Base-by-base conservation (phyloP, 1,140 invertebrate genomes). In the Macrobrachium rosenbergii region DNA sequence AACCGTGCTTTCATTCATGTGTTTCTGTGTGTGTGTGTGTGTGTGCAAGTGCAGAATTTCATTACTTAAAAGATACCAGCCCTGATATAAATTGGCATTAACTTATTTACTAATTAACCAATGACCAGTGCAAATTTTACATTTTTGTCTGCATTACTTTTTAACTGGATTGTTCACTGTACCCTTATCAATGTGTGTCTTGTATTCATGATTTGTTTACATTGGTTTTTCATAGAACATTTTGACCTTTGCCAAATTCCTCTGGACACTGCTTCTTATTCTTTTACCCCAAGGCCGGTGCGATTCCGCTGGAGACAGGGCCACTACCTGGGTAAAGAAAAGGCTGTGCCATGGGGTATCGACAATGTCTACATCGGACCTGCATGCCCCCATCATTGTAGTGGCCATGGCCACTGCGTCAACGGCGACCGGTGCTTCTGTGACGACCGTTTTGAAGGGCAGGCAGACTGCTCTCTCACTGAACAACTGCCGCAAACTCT, bases 231-330 rank as follows among this genome's bases (percentile, higher is more conserved):
- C 28, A 37, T 37, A 37, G 28, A 37, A 37, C 28, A 37, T 37
- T 37, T 37, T 37, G 28, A 37, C 52, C 52, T 45, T 43, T 77
- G 28, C 16, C 2, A 16, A 12, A 52, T 43, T 28, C 28, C 45
- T 37, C 52, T 28, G 17, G 16, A 43, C 2, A 14, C 14, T 45
- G 2, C n/a, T 21, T 63, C 23, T 28, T 37, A 37, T 10, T 78
- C 37, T 45, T n/a, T 72, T 17, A 8, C 90, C 52, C 52, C 8
- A 52, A 92, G 91, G 37, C 85, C 87, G 52, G 90, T 90, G 6
- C 89, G 93, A 78, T 93, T 93, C 88, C 90, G 93, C 45, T 93
- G 93, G 93, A 91, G 91, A 64, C 92, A 93, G 88, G 92, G 92
- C 3, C 90, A 91, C 58, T 91, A 91, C 23, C 87, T 90, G 2